Percentiles rank a stretch among this genome's conserved stretches.
Evolutionary conservation across 2,113 vertebrate species (phyloP).

Genomic region (Dicerorhinus sumatrensis): DNA sequence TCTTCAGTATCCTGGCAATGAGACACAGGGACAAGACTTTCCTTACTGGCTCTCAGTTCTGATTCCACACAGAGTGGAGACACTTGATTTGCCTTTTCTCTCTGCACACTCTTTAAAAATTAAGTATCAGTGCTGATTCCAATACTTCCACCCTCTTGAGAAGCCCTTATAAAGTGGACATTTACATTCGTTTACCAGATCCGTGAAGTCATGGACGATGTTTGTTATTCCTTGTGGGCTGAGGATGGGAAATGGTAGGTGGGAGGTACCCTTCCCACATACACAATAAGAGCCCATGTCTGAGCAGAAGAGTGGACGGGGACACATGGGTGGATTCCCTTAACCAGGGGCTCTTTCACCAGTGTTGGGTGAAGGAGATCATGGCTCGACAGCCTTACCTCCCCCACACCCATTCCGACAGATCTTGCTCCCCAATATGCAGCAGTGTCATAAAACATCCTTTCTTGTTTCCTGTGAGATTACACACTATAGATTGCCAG

Average conservation of each 20-base stretch:
- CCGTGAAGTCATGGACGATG: background rate
- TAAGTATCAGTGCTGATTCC: background rate
- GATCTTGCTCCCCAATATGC: background rate
- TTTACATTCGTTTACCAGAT: background rate
- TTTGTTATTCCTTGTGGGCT: background rate
- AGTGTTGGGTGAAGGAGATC: background rate
- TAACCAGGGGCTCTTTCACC: background rate
- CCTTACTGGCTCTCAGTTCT: background rate
- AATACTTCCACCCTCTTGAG: background rate
- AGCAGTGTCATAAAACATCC: background rate
- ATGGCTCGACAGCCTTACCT: background rate
- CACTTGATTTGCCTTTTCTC: background rate
- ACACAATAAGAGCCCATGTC: background rate
- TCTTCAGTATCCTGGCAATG: slow-evolving; percentile 88
- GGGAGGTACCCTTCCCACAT: background rate
- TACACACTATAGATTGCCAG: background rate
- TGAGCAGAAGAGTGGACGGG: background rate
- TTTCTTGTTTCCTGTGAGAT: background rate
- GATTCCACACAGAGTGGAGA: background rate
- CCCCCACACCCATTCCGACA: background rate
- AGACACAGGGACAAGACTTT: background rate
- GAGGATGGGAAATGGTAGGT: background rate
- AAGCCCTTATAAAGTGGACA: background rate
- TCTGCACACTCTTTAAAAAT: background rate
- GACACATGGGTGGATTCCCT: background rate